Evolutionary conservation across 2,888 invertebrate species (phyloP).

Genomic region (Coronaproctus castanopsis): DNA sequence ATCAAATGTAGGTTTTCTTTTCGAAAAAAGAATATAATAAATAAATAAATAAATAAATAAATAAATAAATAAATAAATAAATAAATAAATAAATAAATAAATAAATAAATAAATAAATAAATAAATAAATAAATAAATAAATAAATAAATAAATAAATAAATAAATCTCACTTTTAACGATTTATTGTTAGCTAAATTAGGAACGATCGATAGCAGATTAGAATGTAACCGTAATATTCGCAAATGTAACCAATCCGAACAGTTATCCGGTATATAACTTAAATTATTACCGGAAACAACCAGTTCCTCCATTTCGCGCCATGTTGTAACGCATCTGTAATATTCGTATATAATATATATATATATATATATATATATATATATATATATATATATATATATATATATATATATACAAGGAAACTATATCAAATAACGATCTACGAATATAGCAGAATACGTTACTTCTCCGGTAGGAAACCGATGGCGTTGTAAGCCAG

Average conservation of each 20-base stretch:
- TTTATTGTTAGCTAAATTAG: constrained; percentile 50
- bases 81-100: no score
- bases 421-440: no score
- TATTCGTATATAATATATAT: constrained; percentile 1
- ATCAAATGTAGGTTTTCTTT: no score
- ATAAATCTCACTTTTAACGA: constrained; percentile 32
- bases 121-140: no score
- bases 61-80: no score
- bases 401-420: no score
- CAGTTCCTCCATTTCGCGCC: constrained; percentile 61
- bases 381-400: neutral
- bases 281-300: constrained; percentile 64
- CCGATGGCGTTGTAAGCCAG: constrained; percentile 60
- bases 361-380: neutral
- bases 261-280: constrained; percentile 50
- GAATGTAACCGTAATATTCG: constrained; percentile 61
- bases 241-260: constrained; percentile 47
- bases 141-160: no score
- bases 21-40: no score
- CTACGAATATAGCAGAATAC: neutral
- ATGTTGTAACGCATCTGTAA: constrained; percentile 43
- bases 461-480: constrained; percentile 38
- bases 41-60: no score
- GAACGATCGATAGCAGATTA: constrained; percentile 52
- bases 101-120: no score